A percentile compares a stretch with the other conserved stretches of the same genome.
phyloP scores from a whole-genome alignment of 2,113 vertebrate species.

The Micronycteris hirsuta region DNA sequence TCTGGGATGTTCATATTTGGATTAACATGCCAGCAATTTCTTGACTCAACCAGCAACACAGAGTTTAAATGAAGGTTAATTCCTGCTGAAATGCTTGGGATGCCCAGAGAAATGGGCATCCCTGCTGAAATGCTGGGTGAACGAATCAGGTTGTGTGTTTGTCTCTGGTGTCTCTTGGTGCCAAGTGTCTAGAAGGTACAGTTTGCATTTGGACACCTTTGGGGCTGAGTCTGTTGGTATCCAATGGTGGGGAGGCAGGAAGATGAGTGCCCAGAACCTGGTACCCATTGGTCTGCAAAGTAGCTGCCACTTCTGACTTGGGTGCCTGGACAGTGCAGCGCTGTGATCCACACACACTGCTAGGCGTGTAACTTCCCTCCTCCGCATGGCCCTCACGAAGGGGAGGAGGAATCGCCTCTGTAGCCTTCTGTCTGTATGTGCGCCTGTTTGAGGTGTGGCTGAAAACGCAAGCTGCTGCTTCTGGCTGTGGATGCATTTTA shows the following conservation, averaged over 20 bases:
- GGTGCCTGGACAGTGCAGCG: accelerated
- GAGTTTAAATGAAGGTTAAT: neutral
- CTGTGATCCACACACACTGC: accelerated
- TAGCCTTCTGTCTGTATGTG: neutral
- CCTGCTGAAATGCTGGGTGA: neutral
- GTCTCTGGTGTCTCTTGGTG: neutral
- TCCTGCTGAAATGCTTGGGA: neutral
- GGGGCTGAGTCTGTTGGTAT: neutral
- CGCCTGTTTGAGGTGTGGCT: neutral
- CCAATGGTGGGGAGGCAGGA: accelerated
- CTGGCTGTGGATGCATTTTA: neutral
- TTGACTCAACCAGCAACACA: neutral
- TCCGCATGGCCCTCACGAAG: accelerated
- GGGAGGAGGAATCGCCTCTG: neutral
- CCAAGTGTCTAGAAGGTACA: neutral
- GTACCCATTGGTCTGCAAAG: accelerated
- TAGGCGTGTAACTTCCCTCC: accelerated
- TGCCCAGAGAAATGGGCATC: neutral
- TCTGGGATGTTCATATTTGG: slow-evolving; percentile 9
- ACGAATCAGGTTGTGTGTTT: neutral
- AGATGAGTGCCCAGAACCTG: neutral
- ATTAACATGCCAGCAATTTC: neutral
- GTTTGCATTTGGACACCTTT: neutral
- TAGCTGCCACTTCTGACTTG: neutral
- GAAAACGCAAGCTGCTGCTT: neutral